Evolutionary conservation across 2,113 vertebrate species (phyloP).

Genomic region (Trogon surrucura): DNA sequence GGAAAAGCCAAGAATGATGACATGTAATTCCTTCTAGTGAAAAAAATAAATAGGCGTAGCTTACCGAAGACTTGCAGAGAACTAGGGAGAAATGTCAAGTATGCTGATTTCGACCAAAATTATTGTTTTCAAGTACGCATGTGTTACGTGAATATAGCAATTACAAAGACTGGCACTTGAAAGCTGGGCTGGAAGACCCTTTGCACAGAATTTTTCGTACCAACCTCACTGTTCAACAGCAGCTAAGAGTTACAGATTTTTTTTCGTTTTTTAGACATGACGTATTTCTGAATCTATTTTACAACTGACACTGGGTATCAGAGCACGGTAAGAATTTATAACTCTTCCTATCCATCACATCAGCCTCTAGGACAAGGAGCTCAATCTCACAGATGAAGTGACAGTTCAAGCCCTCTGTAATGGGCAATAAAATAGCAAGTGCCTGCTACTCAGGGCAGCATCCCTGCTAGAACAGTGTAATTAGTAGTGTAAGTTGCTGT

Average conservation of each 20-base stretch:
- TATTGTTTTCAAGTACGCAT: not conserved
- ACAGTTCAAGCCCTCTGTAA: not conserved
- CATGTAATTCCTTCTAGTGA: not conserved
- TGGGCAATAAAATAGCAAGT: not conserved
- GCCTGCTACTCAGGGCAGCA: not conserved
- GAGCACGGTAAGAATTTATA: not conserved
- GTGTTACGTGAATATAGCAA: not conserved
- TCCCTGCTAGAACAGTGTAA: not conserved
- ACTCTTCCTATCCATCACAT: not conserved
- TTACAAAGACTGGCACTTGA: not conserved
- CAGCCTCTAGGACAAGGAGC: not conserved
- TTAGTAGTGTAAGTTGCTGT: not conserved
- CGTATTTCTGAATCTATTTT: not conserved
- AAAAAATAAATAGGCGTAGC: not conserved
- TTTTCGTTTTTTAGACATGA: not conserved
- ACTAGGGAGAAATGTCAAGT: not conserved
- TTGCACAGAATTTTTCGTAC: not conserved
- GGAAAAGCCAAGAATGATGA: not conserved
- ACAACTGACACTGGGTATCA: not conserved
- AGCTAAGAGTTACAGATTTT: not conserved
- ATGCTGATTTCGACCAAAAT: slow-evolving; percentile 34
- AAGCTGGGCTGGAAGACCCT: not conserved
- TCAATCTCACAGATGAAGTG: not conserved
- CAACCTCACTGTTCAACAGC: not conserved
- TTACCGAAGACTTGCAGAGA: not conserved